Base-by-base conservation (phyloP, 1,140 invertebrate genomes). In the Dufourea novaeangliae region DNA sequence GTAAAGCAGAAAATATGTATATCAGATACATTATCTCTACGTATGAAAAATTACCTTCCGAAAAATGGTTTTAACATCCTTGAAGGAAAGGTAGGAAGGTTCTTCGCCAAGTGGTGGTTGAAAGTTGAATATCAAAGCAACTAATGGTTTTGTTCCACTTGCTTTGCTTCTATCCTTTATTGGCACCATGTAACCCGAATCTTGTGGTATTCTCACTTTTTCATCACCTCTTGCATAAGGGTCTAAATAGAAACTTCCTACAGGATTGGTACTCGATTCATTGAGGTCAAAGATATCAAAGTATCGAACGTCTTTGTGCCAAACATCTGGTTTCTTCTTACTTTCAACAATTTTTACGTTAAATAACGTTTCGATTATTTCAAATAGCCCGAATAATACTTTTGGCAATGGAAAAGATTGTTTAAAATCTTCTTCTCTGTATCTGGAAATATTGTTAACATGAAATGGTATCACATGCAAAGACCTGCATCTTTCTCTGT, bases 231-330 rank as follows among this genome's bases (percentile, higher is more conserved):
- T 94, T 1, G 94, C 93, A 88, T 96, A 98, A 6, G 96, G 96
- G 92, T 98, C 97, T 1, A 98, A 92, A 88, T 97, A 98, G 86
- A 98, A 97, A 25, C 95, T 95, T 44, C 95, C 96, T 12, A 97
- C 92, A 1, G 96, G 95, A 44, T 93, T 92, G 22, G 93, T 93
- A 77, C 91, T 93, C 27, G 91, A 93, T 79, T 89, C 89, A 50
- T 95, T 94, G n/a, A 94, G 89, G 86, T 98, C 96, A 84, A 94
- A 96, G 8, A 99, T 93, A 84, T 97, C 94, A 90, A 95, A 98
- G 87, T 95, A 97, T 84, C 94, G 94, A 0, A 98, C 97, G 90
- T 98, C 96, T 75, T 95, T 94, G 90, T 98, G 95, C 97, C 98
- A 98, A 1, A 95, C 94, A 54, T 95, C 93, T 4, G 93, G 86